phyloP scores from a whole-genome alignment of 2,888 invertebrate genomes.

The Dasysyrphus tricinctus region DNA sequence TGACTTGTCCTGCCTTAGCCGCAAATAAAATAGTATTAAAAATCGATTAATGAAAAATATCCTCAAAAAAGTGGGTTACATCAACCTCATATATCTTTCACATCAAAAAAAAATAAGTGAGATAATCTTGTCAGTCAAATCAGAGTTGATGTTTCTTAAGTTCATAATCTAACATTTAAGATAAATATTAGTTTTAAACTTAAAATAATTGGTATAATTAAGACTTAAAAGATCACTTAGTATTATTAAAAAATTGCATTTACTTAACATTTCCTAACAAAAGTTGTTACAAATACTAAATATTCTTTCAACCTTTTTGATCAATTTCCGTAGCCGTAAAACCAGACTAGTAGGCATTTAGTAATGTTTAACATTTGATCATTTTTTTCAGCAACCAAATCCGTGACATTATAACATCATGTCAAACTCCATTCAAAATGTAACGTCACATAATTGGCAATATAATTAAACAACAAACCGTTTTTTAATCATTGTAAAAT shows the following conservation, averaged over 20 bases:
- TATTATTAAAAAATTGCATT: background rate
- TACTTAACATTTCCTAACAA: background rate
- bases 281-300: background rate
- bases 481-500: background rate
- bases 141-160: background rate
- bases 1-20: no score
- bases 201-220: background rate
- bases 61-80: no score
- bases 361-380: slow-evolving; percentile 28
- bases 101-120: no score
- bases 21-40: no score
- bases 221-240: background rate
- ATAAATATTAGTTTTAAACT: no score
- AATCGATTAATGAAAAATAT: no score
- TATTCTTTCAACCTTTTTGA: slow-evolving; percentile 14
- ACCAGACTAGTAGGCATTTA: background rate
- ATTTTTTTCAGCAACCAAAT: slow-evolving; percentile 4
- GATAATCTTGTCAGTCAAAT: no score
- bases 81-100: no score
- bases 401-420: slow-evolving; percentile 49
- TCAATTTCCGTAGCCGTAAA: background rate
- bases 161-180: background rate
- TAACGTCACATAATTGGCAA: slow-evolving; percentile 45
- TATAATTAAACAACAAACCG: background rate
- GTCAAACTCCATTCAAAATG: slow-evolving; percentile 38